A percentile compares a stretch with the other conserved stretches of the same genome.
These are phyloP conservation scores for Aldabrachelys gigantea DNA, from an alignment of 2,113 vertebrate genomes.

Conservation along the genomic window DNA sequence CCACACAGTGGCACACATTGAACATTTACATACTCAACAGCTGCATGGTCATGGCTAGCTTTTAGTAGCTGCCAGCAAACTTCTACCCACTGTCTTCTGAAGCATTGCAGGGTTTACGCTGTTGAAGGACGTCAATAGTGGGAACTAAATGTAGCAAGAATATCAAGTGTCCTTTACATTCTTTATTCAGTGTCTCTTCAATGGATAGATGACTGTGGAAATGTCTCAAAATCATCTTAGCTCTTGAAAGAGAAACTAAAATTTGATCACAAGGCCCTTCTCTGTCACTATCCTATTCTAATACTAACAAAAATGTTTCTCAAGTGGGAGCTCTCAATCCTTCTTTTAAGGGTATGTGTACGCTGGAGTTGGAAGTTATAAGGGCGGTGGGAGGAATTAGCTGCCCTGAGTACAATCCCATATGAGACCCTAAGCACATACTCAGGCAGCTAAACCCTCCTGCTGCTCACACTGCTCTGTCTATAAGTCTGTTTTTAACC, in stretches of 20 bases:
- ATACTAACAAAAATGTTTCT: background rate
- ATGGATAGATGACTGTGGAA: background rate
- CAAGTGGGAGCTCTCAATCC: background rate
- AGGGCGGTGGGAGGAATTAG: background rate
- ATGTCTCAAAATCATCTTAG: background rate
- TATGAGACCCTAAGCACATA: background rate
- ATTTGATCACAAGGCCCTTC: background rate
- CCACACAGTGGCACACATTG: background rate
- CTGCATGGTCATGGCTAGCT: background rate
- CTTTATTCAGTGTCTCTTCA: background rate
- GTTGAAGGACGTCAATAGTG: background rate
- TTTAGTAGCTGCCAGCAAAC: background rate
- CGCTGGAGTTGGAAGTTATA: background rate
- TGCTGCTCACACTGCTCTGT: background rate
- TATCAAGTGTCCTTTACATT: background rate
- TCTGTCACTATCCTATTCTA: background rate
- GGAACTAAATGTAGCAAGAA: background rate
- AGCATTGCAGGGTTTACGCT: background rate
- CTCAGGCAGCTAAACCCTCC: background rate
- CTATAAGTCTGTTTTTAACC: background rate
- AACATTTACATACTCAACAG: background rate
- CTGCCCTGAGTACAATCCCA: background rate
- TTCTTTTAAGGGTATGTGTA: background rate
- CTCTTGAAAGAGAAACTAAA: background rate
- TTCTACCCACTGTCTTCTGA: background rate